phyloP scores from a whole-genome alignment of 2,888 invertebrate genomes.

The Chrysodeixis includens region DNA sequence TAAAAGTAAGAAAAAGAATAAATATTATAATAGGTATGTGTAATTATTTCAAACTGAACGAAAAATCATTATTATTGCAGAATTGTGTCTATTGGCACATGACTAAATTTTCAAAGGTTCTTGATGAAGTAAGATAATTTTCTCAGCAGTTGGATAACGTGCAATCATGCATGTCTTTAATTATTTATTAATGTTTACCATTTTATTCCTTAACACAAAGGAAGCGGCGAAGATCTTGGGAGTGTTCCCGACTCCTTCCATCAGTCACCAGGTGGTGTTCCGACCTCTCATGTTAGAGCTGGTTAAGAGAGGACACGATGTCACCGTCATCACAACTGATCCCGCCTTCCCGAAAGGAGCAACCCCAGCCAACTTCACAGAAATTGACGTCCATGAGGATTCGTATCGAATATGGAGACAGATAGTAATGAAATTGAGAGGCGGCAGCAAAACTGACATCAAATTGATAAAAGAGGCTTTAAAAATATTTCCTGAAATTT shows the following conservation, averaged over 20 bases:
- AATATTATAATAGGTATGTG: too few relatives aligned
- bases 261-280: slow-evolving; percentile 83
- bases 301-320: slow-evolving; percentile 78
- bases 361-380: slow-evolving; percentile 72
- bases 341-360: slow-evolving; percentile 69
- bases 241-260: slow-evolving; percentile 75
- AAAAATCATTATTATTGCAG: too few relatives aligned
- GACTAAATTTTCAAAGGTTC: too few relatives aligned
- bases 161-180: not conserved
- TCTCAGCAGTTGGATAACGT: too few relatives aligned
- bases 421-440: not conserved
- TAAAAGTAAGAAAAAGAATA: too few relatives aligned
- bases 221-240: slow-evolving; percentile 59
- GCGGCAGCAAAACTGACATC: slow-evolving; percentile 13
- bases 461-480: slow-evolving; percentile 26
- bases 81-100: too few relatives aligned
- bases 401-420: slow-evolving; percentile 33
- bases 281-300: slow-evolving; percentile 76
- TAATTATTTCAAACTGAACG: too few relatives aligned
- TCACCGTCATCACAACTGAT: slow-evolving; percentile 78
- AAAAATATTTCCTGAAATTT: slow-evolving; percentile 26
- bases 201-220: not conserved
- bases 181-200: not conserved
- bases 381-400: slow-evolving; percentile 73
- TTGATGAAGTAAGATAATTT: too few relatives aligned